Conservation (phyloP, 2,113 vertebrate genomes). For the Chloebia gouldiae region DNA sequence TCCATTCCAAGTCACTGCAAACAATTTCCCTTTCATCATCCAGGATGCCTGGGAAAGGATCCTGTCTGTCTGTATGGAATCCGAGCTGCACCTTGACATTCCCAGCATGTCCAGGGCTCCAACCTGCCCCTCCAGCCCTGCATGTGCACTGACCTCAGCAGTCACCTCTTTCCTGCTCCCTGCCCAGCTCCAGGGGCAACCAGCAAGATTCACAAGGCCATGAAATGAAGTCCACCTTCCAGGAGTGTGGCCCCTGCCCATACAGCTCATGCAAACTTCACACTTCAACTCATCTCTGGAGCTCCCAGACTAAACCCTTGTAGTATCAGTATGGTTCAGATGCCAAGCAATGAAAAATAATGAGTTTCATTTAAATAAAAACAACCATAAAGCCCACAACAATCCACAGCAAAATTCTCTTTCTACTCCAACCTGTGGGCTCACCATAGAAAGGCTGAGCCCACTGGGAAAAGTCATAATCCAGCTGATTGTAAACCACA, state of each 20-base stretch:
- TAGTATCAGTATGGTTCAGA: neutral
- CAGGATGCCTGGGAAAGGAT: neutral
- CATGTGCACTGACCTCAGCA: neutral
- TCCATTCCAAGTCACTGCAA: slow-evolving; percentile 1
- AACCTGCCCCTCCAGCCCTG: neutral
- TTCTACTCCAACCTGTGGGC: neutral
- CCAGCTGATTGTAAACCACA: neutral
- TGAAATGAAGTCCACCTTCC: neutral
- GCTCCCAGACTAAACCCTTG: neutral
- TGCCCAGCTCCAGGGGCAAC: neutral
- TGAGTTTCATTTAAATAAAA: neutral
- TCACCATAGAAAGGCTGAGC: neutral
- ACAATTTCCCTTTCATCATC: neutral
- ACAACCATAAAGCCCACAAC: neutral
- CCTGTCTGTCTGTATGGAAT: neutral
- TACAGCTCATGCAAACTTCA: neutral
- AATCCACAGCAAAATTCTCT: neutral
- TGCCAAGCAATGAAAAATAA: neutral
- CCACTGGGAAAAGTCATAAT: neutral
- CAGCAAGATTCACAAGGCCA: neutral
- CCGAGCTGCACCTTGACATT: neutral
- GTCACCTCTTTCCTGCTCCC: neutral
- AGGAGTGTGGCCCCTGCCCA: neutral
- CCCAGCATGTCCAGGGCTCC: neutral
- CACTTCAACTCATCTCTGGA: neutral